These are phyloP conservation scores for Catamblyrhynchus diadema DNA, from an alignment of 2,797 vertebrate genomes.

Conservation along the genomic window DNA sequence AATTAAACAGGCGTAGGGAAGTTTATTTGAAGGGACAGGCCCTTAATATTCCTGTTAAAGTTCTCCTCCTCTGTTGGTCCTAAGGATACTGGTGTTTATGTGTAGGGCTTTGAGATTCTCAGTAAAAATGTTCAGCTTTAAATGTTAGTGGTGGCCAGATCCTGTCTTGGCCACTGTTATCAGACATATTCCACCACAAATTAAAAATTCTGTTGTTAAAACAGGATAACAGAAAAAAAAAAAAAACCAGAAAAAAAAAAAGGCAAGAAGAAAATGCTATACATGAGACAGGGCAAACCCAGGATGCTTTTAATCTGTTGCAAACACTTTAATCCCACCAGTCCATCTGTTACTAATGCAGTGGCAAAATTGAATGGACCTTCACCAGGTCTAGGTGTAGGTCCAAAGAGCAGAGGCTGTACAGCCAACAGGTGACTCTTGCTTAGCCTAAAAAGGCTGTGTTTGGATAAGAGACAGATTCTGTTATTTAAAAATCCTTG, in stretches of 20 bases:
- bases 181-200: neutral
- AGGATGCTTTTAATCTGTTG: neutral
- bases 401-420: neutral
- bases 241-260: too few relatives aligned
- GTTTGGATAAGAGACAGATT: neutral
- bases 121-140: neutral
- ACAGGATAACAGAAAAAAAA: neutral
- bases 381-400: fast-evolving
- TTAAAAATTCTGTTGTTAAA: neutral
- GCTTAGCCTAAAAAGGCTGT: neutral
- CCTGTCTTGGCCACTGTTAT: neutral
- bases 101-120: neutral
- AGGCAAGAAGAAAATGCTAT: neutral
- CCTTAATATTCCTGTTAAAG: neutral
- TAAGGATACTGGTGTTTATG: neutral
- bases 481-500: neutral
- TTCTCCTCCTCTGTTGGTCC: neutral
- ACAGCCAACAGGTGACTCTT: neutral
- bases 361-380: neutral
- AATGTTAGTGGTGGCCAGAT: neutral
- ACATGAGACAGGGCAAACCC: fast-evolving
- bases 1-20: neutral
- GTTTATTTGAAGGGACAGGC: neutral
- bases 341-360: neutral
- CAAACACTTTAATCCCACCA: neutral